Base-by-base conservation (phyloP, 2,113 vertebrate species). In the Chloropsis cyanopogon region DNA sequence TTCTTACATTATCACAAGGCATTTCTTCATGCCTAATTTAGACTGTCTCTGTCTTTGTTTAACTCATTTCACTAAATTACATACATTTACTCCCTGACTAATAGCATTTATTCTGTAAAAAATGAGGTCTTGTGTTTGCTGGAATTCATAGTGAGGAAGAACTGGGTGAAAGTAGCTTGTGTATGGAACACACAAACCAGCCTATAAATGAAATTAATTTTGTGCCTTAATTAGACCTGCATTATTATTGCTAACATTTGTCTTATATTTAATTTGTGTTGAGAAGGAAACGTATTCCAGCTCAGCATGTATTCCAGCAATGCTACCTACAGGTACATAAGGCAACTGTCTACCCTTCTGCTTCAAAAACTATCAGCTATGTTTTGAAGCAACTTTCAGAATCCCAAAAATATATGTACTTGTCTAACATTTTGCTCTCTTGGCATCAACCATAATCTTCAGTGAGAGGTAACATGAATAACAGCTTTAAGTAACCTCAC, bases 301-400 rank as follows among this genome's bases (percentile, higher is more conserved):
- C 59, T 79, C 18, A 64, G 37, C 90, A 64, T n/a, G 22, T 61
- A 6, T 47, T 75, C 25, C 75, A 76, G 28, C 39, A 78, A 13
- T 7, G 31, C 84, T 87, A 17, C 14, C 65, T 81, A 54, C 23
- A 9, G 85, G 57, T 59, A 49, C 50, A 42, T 77, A 41, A 22
- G 61, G 16, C 77, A 91, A 44, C 52, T 94, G 29, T 68, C 88
- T 92, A 78, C 49, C 71, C 26, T 90, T 90, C 59, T 79, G 25
- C 76, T 95, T 96, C 50, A 88, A 61, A 73, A 47, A 39, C 22
- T 52, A 5, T 71, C n/a, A 92, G 42, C 49, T 68, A 8, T 69
- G 59, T 81, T 95, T 87, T 90, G 82, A 89, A 91, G 21, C 19
- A 85, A 93, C 71, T 92, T 96, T 90, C 23, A 53, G 46, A 86